phyloP scores from a whole-genome alignment of 2,888 invertebrate species.

The Frankliniella intonsa region DNA sequence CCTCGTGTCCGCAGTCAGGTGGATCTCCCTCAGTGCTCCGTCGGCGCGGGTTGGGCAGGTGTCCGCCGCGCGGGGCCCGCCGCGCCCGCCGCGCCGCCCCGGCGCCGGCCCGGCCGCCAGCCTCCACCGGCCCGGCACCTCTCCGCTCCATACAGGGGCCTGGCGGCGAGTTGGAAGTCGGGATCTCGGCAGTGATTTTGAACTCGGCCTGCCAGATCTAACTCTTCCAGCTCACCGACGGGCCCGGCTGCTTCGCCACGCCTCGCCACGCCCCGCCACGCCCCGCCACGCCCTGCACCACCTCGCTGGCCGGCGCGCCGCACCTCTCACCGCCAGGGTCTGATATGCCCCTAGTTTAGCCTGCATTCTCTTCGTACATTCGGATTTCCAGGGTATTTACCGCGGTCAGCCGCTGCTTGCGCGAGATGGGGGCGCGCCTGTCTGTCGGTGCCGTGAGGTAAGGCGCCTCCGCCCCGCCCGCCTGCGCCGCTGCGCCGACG shows the following conservation, averaged over 20 bases:
- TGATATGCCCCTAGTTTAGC: too few species aligned
- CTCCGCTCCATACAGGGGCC: not conserved
- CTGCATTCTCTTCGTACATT: too few species aligned
- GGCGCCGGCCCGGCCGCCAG: not conserved
- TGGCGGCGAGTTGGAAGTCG: conserved; percentile 59
- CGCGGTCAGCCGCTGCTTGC: too few species aligned
- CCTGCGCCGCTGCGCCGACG: too few species aligned
- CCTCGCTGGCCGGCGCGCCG: not conserved
- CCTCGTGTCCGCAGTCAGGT: not conserved
- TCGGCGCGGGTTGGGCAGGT: not conserved
- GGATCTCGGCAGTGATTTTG: conserved; percentile 55
- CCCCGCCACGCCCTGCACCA: not conserved
- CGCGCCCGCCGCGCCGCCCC: not conserved
- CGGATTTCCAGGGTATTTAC: too few species aligned
- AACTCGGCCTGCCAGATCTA: conserved; percentile 61
- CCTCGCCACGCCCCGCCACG: not conserved
- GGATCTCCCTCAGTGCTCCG: not conserved
- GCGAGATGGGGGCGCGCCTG: too few species aligned
- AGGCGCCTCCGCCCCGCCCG: too few species aligned
- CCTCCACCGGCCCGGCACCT: not conserved
- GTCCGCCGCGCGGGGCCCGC: not conserved
- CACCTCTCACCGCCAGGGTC: too few species aligned
- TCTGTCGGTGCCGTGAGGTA: too few species aligned
- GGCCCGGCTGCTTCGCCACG: not conserved
- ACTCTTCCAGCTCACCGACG: conserved; percentile 63